phyloP scores from a whole-genome alignment of 2,888 invertebrate species.

The Sceliomorpha sp. region DNA sequence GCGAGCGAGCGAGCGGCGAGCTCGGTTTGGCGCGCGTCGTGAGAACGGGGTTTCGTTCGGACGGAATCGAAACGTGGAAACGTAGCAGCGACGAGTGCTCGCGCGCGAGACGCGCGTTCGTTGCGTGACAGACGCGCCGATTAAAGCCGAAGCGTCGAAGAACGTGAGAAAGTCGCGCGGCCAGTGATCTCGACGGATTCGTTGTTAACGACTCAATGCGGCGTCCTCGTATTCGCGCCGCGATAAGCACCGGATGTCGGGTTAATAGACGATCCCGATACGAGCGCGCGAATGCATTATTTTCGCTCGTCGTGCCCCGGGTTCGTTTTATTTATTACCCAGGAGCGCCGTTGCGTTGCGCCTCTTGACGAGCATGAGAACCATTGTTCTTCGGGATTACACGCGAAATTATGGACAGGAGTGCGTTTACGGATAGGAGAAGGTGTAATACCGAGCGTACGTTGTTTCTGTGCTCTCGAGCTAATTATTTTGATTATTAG shows the following conservation, averaged over 20 bases:
- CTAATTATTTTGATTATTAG: constrained; percentile 54
- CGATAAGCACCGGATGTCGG: constrained; percentile 45
- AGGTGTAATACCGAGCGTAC: constrained; percentile 46
- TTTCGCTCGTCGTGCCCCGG: constrained; percentile 19
- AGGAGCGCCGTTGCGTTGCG: constrained; percentile 18
- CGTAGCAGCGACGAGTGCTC: too few species aligned
- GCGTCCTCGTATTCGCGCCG: too few species aligned
- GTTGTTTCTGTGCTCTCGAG: constrained; percentile 48
- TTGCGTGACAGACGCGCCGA: constrained; percentile 62
- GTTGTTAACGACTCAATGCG: constrained; percentile 43
- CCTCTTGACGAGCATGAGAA: constrained; percentile 41
- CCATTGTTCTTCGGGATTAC: constrained; percentile 50
- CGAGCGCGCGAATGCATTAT: constrained; percentile 19
- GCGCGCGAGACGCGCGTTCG: constrained; percentile 46
- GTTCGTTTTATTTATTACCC: constrained; percentile 41
- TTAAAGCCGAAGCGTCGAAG: constrained; percentile 54
- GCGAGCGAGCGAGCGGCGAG: too few species aligned
- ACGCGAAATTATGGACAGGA: constrained; percentile 43
- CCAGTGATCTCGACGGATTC: constrained; percentile 46
- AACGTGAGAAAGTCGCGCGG: constrained; percentile 51
- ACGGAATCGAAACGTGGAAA: constrained; percentile 60
- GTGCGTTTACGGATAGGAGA: constrained; percentile 44
- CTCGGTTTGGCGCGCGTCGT: constrained; percentile 25
- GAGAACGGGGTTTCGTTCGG: constrained; percentile 45
- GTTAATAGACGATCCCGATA: constrained; percentile 41